These are phyloP conservation scores for Euleptes europaea DNA, from an alignment of 2,113 vertebrate species.

Conservation along the genomic window DNA sequence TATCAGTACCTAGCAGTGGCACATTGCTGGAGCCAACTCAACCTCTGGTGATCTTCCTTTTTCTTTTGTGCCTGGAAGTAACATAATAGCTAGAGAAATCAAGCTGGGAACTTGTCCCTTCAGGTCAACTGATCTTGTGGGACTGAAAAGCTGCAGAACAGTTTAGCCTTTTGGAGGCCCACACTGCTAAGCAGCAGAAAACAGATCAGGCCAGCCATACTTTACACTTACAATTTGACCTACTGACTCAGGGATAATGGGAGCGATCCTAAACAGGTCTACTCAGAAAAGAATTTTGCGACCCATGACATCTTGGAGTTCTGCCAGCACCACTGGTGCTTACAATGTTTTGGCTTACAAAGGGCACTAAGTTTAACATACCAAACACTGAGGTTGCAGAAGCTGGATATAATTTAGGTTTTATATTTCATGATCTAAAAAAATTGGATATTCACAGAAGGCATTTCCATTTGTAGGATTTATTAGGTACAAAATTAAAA, in stretches of 20 bases:
- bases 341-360: not conserved
- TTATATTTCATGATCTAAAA: not conserved
- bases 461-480: not conserved
- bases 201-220: too few relatives aligned
- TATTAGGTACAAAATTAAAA: not conserved
- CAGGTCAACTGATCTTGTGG: not conserved
- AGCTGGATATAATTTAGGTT: not conserved
- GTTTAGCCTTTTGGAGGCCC: not conserved
- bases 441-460: not conserved
- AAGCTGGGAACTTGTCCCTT: not conserved
- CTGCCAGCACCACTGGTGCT: not conserved
- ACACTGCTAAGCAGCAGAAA: too few relatives aligned
- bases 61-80: too few relatives aligned
- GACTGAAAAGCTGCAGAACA: not conserved
- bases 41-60: too few relatives aligned
- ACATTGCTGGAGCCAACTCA: too few relatives aligned
- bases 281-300: too few relatives aligned
- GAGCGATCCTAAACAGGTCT: too few relatives aligned
- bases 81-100: not conserved
- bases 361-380: slow-evolving; percentile 1
- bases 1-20: too few relatives aligned
- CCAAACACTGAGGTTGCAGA: not conserved
- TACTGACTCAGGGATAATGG: too few relatives aligned
- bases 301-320: too few relatives aligned
- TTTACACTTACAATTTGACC: too few relatives aligned